Conservation (phyloP, 2,113 vertebrate genomes). For the Lutjanus erythropterus region DNA sequence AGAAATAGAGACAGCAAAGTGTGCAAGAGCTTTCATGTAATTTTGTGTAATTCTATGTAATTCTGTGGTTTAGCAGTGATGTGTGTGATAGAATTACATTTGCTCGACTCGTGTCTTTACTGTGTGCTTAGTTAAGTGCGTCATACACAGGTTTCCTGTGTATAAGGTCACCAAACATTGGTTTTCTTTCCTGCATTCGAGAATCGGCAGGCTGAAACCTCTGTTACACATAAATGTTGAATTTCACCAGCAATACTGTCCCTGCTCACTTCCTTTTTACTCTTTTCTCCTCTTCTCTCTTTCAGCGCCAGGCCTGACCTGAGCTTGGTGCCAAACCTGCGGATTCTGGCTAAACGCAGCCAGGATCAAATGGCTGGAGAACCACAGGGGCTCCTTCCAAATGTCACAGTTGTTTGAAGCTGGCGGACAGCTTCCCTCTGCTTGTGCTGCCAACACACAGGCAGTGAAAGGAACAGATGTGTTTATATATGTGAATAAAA, state of each 20-base stretch:
- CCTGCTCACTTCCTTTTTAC: constrained; percentile 31
- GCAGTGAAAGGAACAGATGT: constrained; percentile 68
- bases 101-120: constrained; percentile 8
- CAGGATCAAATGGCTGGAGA: constrained; percentile 78
- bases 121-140: not conserved
- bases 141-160: constrained; percentile 45
- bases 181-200: constrained; percentile 32
- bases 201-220: constrained; percentile 19
- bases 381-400: constrained; percentile 80
- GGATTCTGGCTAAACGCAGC: constrained; percentile 72
- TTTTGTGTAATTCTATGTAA: constrained; percentile 45
- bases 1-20: constrained; percentile 23
- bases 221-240: constrained; percentile 37
- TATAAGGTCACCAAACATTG: not conserved
- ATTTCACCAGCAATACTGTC: constrained; percentile 51
- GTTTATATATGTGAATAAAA: constrained; percentile 57
- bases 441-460: constrained; percentile 65
- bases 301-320: constrained; percentile 60
- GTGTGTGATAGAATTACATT: constrained; percentile 30
- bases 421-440: constrained; percentile 59
- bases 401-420: constrained; percentile 84
- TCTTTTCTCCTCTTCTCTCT: constrained; percentile 46
- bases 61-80: constrained; percentile 43
- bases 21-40: constrained; percentile 15
- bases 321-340: constrained; percentile 72